Evolutionary conservation across 2,797 vertebrate species (phyloP).

Genomic region (Acanthurus leucopareius): DNA sequence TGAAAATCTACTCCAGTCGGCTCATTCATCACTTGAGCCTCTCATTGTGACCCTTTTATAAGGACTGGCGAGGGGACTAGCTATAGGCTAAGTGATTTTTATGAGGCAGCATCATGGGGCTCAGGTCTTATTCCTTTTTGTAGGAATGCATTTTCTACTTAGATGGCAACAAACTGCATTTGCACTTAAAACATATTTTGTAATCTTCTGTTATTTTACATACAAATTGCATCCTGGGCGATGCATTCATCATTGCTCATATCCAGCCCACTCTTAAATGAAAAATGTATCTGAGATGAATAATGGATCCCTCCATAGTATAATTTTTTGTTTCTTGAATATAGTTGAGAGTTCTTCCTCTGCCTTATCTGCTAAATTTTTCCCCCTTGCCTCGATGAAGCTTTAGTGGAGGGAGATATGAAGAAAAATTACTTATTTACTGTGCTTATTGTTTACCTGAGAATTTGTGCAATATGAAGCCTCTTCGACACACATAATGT

Average conservation of each 20-base stretch:
- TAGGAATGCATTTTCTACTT: constrained; percentile 80
- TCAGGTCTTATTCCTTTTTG: constrained; percentile 78
- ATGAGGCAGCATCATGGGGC: constrained; percentile 79
- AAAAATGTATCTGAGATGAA: constrained; percentile 90
- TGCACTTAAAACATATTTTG: constrained; percentile 90
- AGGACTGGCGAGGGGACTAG: constrained; percentile 72
- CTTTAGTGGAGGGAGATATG: constrained; percentile 69
- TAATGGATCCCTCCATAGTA: constrained; percentile 87
- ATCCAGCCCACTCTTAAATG: constrained; percentile 87
- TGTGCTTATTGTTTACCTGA: constrained; percentile 76
- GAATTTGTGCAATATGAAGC: constrained; percentile 48
- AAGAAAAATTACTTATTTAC: constrained; percentile 79
- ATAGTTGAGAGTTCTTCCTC: constrained; percentile 75
- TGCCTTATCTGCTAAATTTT: constrained; percentile 68
- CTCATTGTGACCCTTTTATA: constrained; percentile 77
- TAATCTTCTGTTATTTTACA: constrained; percentile 92
- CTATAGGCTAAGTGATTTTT: constrained; percentile 85
- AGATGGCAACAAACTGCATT: constrained; percentile 87
- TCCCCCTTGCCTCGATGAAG: constrained; percentile 59
- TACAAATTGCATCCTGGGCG: constrained; percentile 90
- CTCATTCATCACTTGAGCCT: constrained; percentile 79
- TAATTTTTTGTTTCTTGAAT: constrained; percentile 87
- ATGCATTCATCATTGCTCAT: constrained; percentile 90
- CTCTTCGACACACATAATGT: constrained; percentile 32
- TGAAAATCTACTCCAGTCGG: constrained; percentile 72